Evolutionary conservation across 2,797 vertebrate genomes (phyloP), one percentile per base, ranked within the genome.

Genomic region (Lagodon rhomboides): DNA sequence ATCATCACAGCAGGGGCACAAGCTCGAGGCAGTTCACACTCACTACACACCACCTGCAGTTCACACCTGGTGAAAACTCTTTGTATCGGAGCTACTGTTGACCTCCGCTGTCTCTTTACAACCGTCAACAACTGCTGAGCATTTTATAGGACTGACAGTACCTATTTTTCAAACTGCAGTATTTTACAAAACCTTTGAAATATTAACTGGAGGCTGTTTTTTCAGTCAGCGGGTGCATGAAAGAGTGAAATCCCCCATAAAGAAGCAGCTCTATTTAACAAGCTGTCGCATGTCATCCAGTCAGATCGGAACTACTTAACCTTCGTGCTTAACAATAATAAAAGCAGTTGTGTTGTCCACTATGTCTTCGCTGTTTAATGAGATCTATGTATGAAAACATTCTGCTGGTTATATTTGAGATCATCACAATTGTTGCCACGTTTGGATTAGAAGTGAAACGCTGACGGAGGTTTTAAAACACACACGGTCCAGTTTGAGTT

Each of bases 1-100:
- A 34, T 85, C 70, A 71, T 87, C 58, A 75, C 92, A 50, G 91
- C 93, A 93, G 93, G 71, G 94, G 94, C 94, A 95, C 94, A 92
- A 53, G 87, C 91, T 84, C 85, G 79, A 75, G 73, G 64, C 71
- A 41, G 12, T 6, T 68, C 72, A 43, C 70, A 46, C 56, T 74
- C 53, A 64, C 66, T 49, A 60, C 66, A 76, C 65, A 46, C 38
- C 71, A 62, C 75, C 50, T 81, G 70, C 85, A 84, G 65, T 25
- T 75, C 80, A 73, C 86, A 67, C 74, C 73, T 79, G 18, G 22
- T 77, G 59, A 18, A 65, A 41, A 34, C 75, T 73, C 41, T 86
- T 88, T 89, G 68, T 89, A 87, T 51, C 73, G 9, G 22, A 80
- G 59, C 75, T 71, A 55, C 84, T 72, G 83, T 75, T 68, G 86